phyloP scores from a whole-genome alignment of 2,797 vertebrate species.

The Poeciliopsis presidionis region DNA sequence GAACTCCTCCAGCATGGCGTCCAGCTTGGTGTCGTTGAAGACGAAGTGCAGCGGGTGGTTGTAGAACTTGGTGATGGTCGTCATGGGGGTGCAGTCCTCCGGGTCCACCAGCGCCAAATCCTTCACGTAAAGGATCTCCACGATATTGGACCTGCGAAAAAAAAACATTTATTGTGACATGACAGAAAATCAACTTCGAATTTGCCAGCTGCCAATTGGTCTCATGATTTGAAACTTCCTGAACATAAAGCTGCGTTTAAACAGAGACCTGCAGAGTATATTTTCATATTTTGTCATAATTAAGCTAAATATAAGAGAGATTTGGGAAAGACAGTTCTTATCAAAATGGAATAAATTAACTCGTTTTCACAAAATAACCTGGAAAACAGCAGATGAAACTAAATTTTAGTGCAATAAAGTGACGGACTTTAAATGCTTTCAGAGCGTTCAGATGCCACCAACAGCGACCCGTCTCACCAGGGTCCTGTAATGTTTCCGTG shows the following conservation, averaged over 20 bases:
- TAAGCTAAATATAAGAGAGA: not conserved
- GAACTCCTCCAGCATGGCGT: constrained; percentile 93
- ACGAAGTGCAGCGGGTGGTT: constrained; percentile 93
- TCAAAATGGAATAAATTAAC: not conserved
- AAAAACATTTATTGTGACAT: too few species aligned
- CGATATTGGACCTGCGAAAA: constrained; percentile 84
- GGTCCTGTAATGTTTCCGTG: not conserved
- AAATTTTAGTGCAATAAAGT: not conserved
- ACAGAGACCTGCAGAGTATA: not conserved
- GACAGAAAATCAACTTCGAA: too few species aligned
- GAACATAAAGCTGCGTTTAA: not conserved
- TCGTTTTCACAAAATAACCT: not conserved
- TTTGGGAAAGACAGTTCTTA: not conserved
- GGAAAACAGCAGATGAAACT: not conserved
- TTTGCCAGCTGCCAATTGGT: not conserved
- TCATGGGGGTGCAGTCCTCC: constrained; percentile 90
- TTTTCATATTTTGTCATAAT: not conserved
- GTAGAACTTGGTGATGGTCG: constrained; percentile 94
- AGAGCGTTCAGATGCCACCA: not conserved
- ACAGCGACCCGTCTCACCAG: not conserved
- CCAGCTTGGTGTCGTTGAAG: constrained; percentile 93
- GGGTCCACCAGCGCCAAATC: constrained; percentile 91
- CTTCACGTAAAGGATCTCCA: constrained; percentile 91
- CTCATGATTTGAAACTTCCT: not conserved
- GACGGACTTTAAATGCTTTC: not conserved